phyloP scores from a whole-genome alignment of 1,140 invertebrate species.

The Microplitis demolitor region DNA sequence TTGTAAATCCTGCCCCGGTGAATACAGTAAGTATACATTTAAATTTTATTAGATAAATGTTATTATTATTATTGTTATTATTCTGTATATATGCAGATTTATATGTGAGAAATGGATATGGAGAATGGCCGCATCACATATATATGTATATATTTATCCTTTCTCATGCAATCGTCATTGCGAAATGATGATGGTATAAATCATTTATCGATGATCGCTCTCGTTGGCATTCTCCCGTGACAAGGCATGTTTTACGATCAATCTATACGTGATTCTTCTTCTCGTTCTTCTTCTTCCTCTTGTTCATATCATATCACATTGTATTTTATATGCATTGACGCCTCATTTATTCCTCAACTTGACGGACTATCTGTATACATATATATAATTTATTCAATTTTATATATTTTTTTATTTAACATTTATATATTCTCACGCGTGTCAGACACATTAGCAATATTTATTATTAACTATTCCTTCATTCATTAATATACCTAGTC shows the following conservation, averaged over 20 bases:
- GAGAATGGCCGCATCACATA: too few relatives aligned
- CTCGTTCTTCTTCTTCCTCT: neutral
- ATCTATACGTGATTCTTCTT: constrained; percentile 17
- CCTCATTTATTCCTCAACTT: constrained; percentile 1
- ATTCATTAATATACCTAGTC: too few relatives aligned
- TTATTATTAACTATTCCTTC: too few relatives aligned
- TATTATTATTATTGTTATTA: neutral
- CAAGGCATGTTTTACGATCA: constrained; percentile 20
- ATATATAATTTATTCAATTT: neutral
- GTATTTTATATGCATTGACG: neutral
- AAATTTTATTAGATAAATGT: neutral
- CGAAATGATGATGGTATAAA: constrained; percentile 33
- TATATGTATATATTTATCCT: neutral
- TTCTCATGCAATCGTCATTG: constrained; percentile 6
- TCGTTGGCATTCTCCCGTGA: constrained; percentile 12
- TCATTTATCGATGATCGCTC: constrained; percentile 44
- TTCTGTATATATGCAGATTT: constrained; percentile 17
- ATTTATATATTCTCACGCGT: neutral
- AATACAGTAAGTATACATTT: constrained; percentile 70
- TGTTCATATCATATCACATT: neutral
- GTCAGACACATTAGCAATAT: too few relatives aligned
- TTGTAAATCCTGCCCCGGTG: constrained; percentile 87
- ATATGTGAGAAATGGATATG: neutral
- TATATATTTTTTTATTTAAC: neutral
- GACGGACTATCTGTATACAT: neutral